Percentiles rank a stretch among this genome's conserved stretches.
phyloP scores from a whole-genome alignment of 2,797 vertebrate species.

The Xiphorhynchus erythropygius region DNA sequence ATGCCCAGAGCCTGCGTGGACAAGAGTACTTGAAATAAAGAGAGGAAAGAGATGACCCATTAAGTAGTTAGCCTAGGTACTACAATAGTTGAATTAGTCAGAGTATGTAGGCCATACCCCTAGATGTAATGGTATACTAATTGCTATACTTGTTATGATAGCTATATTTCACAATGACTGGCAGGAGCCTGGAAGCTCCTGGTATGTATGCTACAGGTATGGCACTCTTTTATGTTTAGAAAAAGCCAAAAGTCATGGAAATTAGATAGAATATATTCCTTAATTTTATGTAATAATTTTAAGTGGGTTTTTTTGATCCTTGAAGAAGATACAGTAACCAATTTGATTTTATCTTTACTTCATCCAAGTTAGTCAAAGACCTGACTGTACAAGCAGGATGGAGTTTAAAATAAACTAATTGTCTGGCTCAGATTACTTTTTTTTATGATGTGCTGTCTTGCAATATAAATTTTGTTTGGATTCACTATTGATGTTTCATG shows the following conservation, averaged over 20 bases:
- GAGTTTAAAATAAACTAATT: neutral
- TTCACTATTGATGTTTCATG: neutral
- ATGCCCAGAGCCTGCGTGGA: neutral
- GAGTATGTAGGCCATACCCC: fast-evolving
- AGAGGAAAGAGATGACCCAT: neutral
- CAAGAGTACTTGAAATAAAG: neutral
- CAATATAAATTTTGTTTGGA: neutral
- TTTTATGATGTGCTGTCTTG: neutral
- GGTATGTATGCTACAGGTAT: fast-evolving
- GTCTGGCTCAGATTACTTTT: neutral
- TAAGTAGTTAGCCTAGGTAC: neutral
- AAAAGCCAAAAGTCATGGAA: neutral
- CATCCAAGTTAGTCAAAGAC: neutral
- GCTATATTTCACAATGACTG: neutral
- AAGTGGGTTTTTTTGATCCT: neutral
- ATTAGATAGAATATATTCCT: neutral
- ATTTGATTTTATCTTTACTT: neutral
- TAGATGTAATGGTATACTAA: fast-evolving
- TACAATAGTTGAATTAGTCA: neutral
- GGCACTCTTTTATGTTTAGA: neutral
- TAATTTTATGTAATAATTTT: neutral
- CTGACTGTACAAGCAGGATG: neutral
- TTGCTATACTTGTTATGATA: neutral
- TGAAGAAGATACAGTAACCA: neutral
- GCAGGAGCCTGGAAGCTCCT: neutral